These are phyloP conservation scores for Tangachromis dhanisi DNA, from an alignment of 2,113 vertebrate genomes.

Conservation along the genomic window DNA sequence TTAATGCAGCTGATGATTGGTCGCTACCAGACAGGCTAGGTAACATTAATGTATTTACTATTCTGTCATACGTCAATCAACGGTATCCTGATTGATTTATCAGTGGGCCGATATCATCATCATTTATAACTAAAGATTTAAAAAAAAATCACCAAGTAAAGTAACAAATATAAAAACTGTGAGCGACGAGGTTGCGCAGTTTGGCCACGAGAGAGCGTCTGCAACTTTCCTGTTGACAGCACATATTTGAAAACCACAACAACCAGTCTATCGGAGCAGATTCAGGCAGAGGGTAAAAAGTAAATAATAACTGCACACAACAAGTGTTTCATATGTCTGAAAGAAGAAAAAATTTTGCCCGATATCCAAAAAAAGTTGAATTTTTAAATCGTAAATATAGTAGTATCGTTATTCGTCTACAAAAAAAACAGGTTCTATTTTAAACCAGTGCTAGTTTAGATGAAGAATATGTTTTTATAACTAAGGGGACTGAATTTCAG, in stretches of 20 bases:
- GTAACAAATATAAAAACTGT: not conserved
- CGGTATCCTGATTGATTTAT: not conserved
- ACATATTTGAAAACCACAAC: not conserved
- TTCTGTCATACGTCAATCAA: not conserved
- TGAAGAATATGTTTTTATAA: not conserved
- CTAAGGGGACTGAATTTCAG: not conserved
- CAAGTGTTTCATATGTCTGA: not conserved
- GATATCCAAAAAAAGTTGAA: not conserved
- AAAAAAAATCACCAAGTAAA: not conserved
- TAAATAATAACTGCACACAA: not conserved
- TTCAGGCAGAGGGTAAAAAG: not conserved
- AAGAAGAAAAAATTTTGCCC: not conserved
- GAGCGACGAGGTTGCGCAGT: not conserved
- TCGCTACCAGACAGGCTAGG: not conserved
- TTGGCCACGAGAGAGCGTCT: not conserved
- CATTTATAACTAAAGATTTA: not conserved
- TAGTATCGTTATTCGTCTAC: not conserved
- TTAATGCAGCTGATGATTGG: not conserved
- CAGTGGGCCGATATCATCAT: not conserved
- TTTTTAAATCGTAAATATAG: not conserved
- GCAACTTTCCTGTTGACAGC: not conserved
- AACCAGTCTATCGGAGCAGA: not conserved
- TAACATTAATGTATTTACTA: not conserved
- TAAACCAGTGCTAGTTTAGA: not conserved
- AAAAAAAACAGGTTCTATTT: not conserved